Conservation (phyloP, 1,140 invertebrate genomes). For the Drosophila grimshawi region DNA sequence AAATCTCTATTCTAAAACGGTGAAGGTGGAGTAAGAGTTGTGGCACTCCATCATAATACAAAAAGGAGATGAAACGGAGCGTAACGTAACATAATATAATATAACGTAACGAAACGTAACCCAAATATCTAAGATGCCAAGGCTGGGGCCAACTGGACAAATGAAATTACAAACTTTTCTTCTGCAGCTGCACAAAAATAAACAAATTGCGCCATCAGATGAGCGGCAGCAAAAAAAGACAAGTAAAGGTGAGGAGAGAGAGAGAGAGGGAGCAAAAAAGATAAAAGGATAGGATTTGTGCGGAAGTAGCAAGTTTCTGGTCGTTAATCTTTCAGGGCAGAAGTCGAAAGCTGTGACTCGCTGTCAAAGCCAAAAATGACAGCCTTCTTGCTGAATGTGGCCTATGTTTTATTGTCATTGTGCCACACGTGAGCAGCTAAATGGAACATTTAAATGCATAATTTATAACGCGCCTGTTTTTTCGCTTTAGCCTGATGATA, state of each 20-base stretch:
- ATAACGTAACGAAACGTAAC: slow-evolving; percentile 11
- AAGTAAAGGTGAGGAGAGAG: no score
- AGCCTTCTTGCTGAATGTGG: neutral
- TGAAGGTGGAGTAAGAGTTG: slow-evolving; percentile 2
- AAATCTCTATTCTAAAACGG: neutral
- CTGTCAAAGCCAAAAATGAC: slow-evolving; percentile 22
- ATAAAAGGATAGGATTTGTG: neutral
- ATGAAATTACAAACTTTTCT: slow-evolving; percentile 74
- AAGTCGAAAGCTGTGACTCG: slow-evolving; percentile 35
- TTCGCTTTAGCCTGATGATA: slow-evolving; percentile 8
- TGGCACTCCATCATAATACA: slow-evolving; percentile 16
- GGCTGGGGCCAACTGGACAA: slow-evolving; percentile 37
- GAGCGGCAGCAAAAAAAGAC: neutral
- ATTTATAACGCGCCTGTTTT: slow-evolving; percentile 28
- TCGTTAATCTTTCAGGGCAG: slow-evolving; percentile 55
- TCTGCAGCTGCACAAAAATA: slow-evolving; percentile 35
- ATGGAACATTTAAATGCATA: slow-evolving; percentile 42
- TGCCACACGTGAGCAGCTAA: slow-evolving; percentile 17
- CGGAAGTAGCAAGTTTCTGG: slow-evolving; percentile 6
- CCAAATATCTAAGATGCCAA: slow-evolving; percentile 53
- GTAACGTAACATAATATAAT: slow-evolving; percentile 23
- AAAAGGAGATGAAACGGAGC: slow-evolving; percentile 4
- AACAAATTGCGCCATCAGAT: slow-evolving; percentile 55
- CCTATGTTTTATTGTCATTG: neutral
- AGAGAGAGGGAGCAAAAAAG: neutral